phyloP scores from a whole-genome alignment of 2,888 invertebrate species.

The Ectobius pallidus region DNA sequence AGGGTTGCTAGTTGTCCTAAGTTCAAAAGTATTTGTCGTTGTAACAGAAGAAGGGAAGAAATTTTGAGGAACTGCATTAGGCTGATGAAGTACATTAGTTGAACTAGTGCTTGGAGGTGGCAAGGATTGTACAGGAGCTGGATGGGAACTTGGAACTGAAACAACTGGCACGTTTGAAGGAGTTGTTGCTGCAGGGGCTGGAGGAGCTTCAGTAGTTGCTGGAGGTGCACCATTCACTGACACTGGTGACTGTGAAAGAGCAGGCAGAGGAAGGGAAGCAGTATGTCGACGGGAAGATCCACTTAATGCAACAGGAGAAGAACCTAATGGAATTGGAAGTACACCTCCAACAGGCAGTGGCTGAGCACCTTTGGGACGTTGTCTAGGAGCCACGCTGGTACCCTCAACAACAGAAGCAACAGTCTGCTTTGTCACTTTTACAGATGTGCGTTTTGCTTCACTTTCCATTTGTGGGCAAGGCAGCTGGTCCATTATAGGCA shows the following conservation, averaged over 20 bases:
- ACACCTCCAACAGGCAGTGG: constrained; percentile 44
- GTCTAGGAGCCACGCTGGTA: constrained; percentile 82
- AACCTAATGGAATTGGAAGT: constrained; percentile 45
- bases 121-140: constrained; percentile 28
- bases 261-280: constrained; percentile 23
- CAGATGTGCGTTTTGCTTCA: constrained; percentile 62
- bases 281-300: constrained; percentile 20
- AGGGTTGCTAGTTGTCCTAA: constrained; percentile 11
- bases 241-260: constrained; percentile 29
- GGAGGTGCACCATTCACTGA: constrained; percentile 27
- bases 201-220: constrained; percentile 22
- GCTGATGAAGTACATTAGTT: constrained; percentile 7
- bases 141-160: background rate
- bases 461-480: constrained; percentile 71
- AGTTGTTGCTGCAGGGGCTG: constrained; percentile 19
- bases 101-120: constrained; percentile 27
- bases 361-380: constrained; percentile 73
- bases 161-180: background rate
- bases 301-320: constrained; percentile 13
- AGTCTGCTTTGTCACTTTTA: constrained; percentile 56
- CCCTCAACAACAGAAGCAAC: constrained; percentile 61
- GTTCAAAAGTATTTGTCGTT: constrained; percentile 19
- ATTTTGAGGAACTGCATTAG: constrained; percentile 8
- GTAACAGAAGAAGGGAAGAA: constrained; percentile 32
- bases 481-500: constrained; percentile 69